phyloP scores from a whole-genome alignment of 2,797 vertebrate genomes.

The Rhinoraja longicauda region DNA sequence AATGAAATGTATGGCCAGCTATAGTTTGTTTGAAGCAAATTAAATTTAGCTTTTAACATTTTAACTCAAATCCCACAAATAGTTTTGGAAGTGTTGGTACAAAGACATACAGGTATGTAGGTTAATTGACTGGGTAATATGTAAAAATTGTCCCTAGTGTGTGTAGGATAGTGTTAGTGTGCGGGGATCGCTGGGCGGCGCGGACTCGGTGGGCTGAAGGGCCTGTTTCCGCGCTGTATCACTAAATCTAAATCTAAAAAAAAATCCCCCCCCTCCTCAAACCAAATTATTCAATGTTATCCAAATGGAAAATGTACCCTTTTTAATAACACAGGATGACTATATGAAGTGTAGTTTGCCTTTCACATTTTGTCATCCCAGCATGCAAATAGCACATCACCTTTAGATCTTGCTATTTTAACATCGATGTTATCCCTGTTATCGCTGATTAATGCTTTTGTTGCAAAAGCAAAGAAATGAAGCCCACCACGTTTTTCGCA shows the following conservation, averaged over 20 bases:
- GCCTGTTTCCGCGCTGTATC: no score
- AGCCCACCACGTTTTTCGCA: no score
- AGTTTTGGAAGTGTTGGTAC: not conserved
- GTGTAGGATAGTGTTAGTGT: no score
- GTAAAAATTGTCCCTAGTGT: no score
- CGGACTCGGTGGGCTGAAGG: no score
- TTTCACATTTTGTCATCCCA: not conserved
- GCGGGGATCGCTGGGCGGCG: no score
- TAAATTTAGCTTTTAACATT: no score
- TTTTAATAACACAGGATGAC: not conserved
- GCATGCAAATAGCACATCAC: not conserved
- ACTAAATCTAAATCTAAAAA: no score
- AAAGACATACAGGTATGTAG: no score
- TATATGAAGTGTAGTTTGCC: not conserved
- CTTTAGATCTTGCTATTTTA: not conserved
- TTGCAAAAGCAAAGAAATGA: not conserved
- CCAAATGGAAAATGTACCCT: not conserved
- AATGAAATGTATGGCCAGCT: not conserved
- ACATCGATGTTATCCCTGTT: not conserved
- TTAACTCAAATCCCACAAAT: not conserved
- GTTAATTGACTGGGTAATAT: no score
- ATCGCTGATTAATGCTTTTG: not conserved
- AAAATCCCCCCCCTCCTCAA: no score
- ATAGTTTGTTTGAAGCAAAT: no score
- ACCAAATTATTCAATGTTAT: not conserved